Evolutionary conservation across 2,888 invertebrate species (phyloP).

Genomic region (Lottia scabra): DNA sequence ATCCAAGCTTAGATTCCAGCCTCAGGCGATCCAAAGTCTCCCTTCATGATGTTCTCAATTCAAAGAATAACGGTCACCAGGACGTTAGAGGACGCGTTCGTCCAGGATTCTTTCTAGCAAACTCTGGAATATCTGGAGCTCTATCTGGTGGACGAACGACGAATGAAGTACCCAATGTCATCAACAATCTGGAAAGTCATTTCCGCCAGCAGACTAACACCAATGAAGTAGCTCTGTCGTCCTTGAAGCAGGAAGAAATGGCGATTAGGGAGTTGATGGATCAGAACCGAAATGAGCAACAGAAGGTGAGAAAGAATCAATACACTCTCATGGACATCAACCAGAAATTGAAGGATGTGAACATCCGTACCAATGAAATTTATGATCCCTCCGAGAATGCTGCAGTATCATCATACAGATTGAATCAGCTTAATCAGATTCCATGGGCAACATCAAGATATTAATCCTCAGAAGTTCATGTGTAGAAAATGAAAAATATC

Average conservation of each 20-base stretch:
- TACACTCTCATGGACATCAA: slow-evolving; percentile 32
- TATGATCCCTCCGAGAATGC: slow-evolving; percentile 32
- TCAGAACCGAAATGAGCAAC: slow-evolving; percentile 37
- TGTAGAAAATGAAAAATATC: too few relatives aligned
- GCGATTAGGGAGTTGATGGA: slow-evolving; percentile 37
- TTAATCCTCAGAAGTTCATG: neutral
- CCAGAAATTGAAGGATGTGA: slow-evolving; percentile 32
- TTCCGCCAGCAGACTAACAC: slow-evolving; percentile 12
- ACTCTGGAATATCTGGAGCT: neutral
- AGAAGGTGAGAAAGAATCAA: slow-evolving; percentile 35
- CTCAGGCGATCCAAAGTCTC: neutral
- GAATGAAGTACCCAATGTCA: slow-evolving; percentile 1
- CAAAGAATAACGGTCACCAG: neutral
- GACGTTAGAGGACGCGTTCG: slow-evolving; percentile 6
- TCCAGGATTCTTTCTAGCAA: slow-evolving; percentile 5
- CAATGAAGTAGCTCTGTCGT: slow-evolving; percentile 32
- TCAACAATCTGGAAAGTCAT: slow-evolving; percentile 11
- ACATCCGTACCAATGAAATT: slow-evolving; percentile 30
- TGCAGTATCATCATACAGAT: slow-evolving; percentile 31
- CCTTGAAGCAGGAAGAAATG: slow-evolving; percentile 37
- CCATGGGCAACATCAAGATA: slow-evolving; percentile 31
- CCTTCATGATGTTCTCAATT: neutral
- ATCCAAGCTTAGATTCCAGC: neutral
- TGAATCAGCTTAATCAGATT: slow-evolving; percentile 36
- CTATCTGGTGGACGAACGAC: neutral